Conservation (phyloP, 2,888 invertebrate species). For the Sycophila texana region DNA sequence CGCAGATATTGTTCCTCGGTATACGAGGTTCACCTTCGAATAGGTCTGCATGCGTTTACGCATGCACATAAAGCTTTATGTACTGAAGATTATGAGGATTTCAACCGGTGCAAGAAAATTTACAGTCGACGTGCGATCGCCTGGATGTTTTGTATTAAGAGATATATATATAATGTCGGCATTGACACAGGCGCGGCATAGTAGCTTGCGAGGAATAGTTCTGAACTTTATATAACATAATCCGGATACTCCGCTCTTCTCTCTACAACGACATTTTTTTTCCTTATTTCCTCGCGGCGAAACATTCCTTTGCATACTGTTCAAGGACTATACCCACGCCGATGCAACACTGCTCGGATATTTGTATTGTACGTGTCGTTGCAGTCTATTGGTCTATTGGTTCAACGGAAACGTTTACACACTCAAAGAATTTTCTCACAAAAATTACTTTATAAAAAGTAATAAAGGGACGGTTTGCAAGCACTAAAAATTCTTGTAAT, state of each 20-base stretch:
- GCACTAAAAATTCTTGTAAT: too few relatives aligned
- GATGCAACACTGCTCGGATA: too few relatives aligned
- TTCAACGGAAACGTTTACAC: too few relatives aligned
- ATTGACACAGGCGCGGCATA: background rate
- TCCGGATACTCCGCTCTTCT: background rate
- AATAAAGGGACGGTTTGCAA: too few relatives aligned
- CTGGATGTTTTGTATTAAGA: background rate
- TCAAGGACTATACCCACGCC: background rate
- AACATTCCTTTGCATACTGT: background rate
- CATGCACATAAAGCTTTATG: background rate
- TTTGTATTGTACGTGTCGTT: too few relatives aligned
- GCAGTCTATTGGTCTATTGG: too few relatives aligned
- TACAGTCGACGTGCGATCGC: background rate
- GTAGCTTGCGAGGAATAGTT: background rate
- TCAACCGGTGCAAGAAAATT: background rate
- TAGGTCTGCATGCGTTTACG: background rate
- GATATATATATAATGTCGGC: background rate
- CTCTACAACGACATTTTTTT: background rate
- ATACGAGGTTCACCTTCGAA: background rate
- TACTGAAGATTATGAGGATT: background rate
- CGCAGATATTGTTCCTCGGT: conserved; percentile 13
- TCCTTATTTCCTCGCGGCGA: background rate
- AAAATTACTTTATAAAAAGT: too few relatives aligned
- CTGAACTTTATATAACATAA: background rate
- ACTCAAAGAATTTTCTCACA: too few relatives aligned